Conservation (phyloP, 2,888 invertebrate species). For the Leptarthrus brevirostris region DNA sequence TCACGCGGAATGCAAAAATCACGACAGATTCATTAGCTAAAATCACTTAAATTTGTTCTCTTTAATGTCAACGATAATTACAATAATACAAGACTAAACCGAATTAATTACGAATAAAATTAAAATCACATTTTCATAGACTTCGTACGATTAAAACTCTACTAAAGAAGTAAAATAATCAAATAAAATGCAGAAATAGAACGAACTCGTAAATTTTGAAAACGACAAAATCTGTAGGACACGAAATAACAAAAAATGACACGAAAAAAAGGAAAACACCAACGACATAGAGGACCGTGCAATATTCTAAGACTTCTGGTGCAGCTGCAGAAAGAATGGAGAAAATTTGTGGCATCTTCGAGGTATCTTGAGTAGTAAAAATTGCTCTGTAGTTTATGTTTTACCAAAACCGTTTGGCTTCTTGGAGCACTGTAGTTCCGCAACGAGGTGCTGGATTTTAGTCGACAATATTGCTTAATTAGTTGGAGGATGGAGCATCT, state of each 20-base stretch:
- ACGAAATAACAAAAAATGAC: slow-evolving; percentile 38
- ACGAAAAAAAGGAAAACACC: too few species aligned
- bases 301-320: slow-evolving; percentile 5
- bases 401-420: not conserved
- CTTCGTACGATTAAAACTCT: slow-evolving; percentile 48
- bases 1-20: slow-evolving; percentile 6
- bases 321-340: slow-evolving; percentile 10
- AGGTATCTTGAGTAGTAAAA: not conserved
- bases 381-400: slow-evolving; percentile 8
- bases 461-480: slow-evolving; percentile 34
- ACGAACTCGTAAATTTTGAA: slow-evolving; percentile 17
- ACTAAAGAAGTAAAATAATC: slow-evolving; percentile 13
- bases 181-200: slow-evolving; percentile 30
- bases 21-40: slow-evolving; percentile 8
- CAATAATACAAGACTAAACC: slow-evolving; percentile 20
- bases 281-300: slow-evolving; percentile 10
- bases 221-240: slow-evolving; percentile 41
- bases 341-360: slow-evolving; percentile 5
- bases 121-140: slow-evolving; percentile 54
- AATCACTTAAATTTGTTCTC: not conserved
- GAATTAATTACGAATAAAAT: slow-evolving; percentile 51
- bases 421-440: too few species aligned
- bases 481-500: slow-evolving; percentile 14
- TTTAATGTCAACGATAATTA: slow-evolving; percentile 2
- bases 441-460: slow-evolving; percentile 7